Base-by-base conservation (phyloP, 2,888 invertebrate genomes). In the Noctua janthe region DNA sequence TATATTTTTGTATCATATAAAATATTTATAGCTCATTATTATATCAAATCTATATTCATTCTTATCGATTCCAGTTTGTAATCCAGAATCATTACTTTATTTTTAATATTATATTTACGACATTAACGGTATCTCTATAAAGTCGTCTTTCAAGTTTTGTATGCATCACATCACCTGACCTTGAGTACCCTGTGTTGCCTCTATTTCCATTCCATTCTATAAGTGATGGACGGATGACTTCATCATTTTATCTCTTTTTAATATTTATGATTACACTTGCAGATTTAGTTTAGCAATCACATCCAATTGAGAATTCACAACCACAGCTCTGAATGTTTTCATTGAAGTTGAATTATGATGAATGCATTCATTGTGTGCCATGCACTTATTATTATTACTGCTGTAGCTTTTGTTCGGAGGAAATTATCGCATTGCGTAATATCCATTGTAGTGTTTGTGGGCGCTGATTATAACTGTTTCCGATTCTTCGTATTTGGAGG, bases 261-360 rank as follows among this genome's bases (percentile, higher is more conserved):
- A 83, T 81, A 78, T 56, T 29, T 29, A 15, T 81, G 56, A 81
- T 88, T 82, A 76, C 74, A 74, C 74, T 81, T 81, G 83, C 72
- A 81, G 76, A 83, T 87, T 82, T 86, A 83, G 86, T 91, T 90
- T 89, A 81, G 89, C 90, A 92, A 93, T 91, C 89, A 88, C 90
- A 91, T 88, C 90, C 91, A 92, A 94, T 93, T 92, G 91, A 92
- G 91, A 90, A 92, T 94, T 94, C 88, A 91, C 92, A 91, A 91
- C 90, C 88, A 91, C 89, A 89, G 90, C 86, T 87, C 87, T 92
- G 92, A 90, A 92, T 93, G 93, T 93, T 92, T 94, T 92, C 93
- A 93, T 93, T 94, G 93, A 91, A 89, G 92, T 93, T 93, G 92
- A 93, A 94, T 94, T 94, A 94, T 94, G 94, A 93, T 94, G 94